Conservation (phyloP, 2,797 vertebrate genomes). For the Prunella strophiata region DNA sequence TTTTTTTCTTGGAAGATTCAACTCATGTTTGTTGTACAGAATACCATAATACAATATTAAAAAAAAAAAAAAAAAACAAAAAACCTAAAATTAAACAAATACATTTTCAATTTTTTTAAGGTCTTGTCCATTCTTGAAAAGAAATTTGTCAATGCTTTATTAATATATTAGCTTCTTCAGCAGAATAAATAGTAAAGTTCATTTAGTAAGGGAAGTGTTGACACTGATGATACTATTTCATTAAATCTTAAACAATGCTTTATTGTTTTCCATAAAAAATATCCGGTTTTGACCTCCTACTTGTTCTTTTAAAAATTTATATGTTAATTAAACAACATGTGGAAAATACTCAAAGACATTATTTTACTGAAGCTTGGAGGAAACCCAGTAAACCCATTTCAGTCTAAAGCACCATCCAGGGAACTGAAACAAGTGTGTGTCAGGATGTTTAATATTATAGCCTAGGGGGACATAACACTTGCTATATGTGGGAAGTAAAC, state of each 20-base stretch:
- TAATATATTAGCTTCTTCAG: neutral
- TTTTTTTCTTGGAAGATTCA: neutral
- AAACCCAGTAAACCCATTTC: slow-evolving; percentile 55
- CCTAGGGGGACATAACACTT: slow-evolving; percentile 64
- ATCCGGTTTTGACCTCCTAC: neutral
- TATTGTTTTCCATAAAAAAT: neutral
- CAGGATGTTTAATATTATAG: slow-evolving; percentile 60
- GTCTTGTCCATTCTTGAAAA: neutral
- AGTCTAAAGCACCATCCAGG: slow-evolving; percentile 56
- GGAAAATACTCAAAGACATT: slow-evolving; percentile 56
- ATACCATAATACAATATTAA: neutral
- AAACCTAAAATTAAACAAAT: neutral
- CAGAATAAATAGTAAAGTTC: slow-evolving; percentile 12
- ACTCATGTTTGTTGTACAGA: neutral
- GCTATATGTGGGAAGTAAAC: slow-evolving; percentile 50
- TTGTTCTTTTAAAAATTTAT: slow-evolving; percentile 56
- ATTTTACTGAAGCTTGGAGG: neutral
- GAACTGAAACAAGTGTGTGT: slow-evolving; percentile 58
- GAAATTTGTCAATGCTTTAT: neutral
- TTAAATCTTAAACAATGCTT: slow-evolving; percentile 38
- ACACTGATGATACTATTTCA: neutral
- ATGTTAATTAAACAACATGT: slow-evolving; percentile 59
- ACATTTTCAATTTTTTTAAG: neutral
- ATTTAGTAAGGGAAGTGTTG: neutral
- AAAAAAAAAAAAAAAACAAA: neutral